Percentiles rank a stretch among this genome's conserved stretches.
These are phyloP conservation scores for Crematogaster levior DNA, from an alignment of 2,888 invertebrate genomes.

Conservation along the genomic window DNA sequence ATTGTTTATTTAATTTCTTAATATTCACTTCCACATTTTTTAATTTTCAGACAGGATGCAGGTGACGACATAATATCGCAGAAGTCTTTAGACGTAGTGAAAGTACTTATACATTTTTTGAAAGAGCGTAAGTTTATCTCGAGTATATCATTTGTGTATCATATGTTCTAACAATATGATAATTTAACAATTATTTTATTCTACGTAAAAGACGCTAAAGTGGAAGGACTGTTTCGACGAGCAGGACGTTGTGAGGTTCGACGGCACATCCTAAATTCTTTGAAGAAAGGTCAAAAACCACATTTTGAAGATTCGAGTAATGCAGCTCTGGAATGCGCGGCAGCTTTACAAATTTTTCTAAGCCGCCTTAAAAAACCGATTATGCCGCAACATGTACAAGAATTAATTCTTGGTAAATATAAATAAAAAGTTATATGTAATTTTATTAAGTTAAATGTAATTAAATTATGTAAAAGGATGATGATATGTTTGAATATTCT, in stretches of 20 bases:
- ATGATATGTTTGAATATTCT: not conserved
- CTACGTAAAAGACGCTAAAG: slow-evolving; percentile 76
- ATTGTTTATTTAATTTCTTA: slow-evolving; percentile 13
- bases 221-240: slow-evolving; percentile 79
- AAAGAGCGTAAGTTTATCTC: slow-evolving; percentile 83
- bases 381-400: slow-evolving; percentile 85
- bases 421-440: not conserved
- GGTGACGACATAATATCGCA: slow-evolving; percentile 84
- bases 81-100: slow-evolving; percentile 84
- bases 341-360: slow-evolving; percentile 85
- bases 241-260: slow-evolving; percentile 74
- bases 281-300: slow-evolving; percentile 77
- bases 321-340: slow-evolving; percentile 84
- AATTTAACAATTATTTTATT: slow-evolving; percentile 14
- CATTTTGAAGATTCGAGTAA: slow-evolving; percentile 72
- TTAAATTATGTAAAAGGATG: not conserved
- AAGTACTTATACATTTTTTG: slow-evolving; percentile 83
- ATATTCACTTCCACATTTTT: slow-evolving; percentile 23
- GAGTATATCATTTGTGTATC: not conserved
- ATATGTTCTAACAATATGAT: not conserved
- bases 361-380: slow-evolving; percentile 84
- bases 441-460: not conserved
- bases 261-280: slow-evolving; percentile 73
- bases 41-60: slow-evolving; percentile 67
- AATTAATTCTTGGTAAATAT: slow-evolving; percentile 85